Conservation (phyloP, 2,797 vertebrate genomes). For the Aldrovandia affinis region DNA sequence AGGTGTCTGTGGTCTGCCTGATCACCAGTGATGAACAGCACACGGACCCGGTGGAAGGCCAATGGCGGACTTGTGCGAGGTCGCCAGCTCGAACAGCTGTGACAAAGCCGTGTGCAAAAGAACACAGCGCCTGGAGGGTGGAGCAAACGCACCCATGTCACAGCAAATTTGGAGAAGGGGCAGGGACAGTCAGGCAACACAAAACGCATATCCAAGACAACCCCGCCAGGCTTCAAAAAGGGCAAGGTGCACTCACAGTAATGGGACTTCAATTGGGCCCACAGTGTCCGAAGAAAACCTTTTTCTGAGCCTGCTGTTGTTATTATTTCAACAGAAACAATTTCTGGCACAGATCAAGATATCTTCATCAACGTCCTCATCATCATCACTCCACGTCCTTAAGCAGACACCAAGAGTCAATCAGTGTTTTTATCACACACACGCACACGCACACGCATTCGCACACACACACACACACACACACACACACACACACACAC, state of each 20-base stretch:
- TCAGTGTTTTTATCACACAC: background rate
- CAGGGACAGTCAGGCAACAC: background rate
- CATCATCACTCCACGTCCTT: background rate
- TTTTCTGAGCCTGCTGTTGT: background rate
- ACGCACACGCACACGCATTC: background rate
- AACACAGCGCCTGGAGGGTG: too few relatives aligned
- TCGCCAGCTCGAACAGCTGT: too few relatives aligned
- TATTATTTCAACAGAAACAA: background rate
- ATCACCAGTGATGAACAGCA: too few relatives aligned
- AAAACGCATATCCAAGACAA: background rate
- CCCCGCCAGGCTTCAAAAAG: background rate
- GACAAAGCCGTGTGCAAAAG: too few relatives aligned
- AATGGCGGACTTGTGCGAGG: too few relatives aligned
- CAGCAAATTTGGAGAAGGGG: background rate
- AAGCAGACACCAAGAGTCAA: background rate
- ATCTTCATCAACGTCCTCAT: too few relatives aligned
- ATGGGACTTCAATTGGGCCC: background rate
- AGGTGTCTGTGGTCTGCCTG: too few relatives aligned
- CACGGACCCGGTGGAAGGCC: too few relatives aligned
- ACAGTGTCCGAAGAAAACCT: background rate
- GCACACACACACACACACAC: background rate
- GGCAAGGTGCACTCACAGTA: background rate
- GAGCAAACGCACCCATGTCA: background rate
- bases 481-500: background rate
- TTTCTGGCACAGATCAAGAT: background rate